Evolutionary conservation across 2,113 vertebrate species (phyloP).

Genomic region (Syngnathus floridae): DNA sequence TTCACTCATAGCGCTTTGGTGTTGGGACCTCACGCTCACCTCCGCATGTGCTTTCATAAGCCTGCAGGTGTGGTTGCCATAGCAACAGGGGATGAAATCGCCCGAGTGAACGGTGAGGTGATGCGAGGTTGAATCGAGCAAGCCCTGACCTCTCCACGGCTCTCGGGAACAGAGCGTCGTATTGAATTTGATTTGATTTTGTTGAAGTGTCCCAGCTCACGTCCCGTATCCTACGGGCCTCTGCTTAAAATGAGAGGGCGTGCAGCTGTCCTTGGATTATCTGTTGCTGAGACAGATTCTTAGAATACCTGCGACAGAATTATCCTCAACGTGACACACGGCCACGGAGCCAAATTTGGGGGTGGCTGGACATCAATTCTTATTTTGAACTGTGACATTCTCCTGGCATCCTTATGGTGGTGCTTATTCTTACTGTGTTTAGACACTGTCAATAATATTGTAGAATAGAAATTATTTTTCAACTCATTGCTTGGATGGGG

Average conservation of each 20-base stretch:
- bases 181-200: slow-evolving; percentile 19
- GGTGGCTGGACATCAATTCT: slow-evolving; percentile 29
- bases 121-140: slow-evolving; percentile 14
- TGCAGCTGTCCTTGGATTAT: slow-evolving; percentile 69
- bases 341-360: slow-evolving; percentile 41
- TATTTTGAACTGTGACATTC: slow-evolving; percentile 51
- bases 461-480: too few relatives aligned
- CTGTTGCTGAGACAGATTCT: slow-evolving; percentile 65
- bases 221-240: slow-evolving; percentile 38
- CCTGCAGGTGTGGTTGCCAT: slow-evolving; percentile 42
- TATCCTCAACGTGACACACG: slow-evolving; percentile 44
- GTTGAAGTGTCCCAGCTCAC: slow-evolving; percentile 6
- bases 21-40: slow-evolving; percentile 20
- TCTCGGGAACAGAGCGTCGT: slow-evolving; percentile 11
- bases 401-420: slow-evolving; percentile 5
- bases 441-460: too few relatives aligned
- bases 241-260: slow-evolving; percentile 66
- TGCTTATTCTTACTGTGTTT: neutral
- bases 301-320: slow-evolving; percentile 67
- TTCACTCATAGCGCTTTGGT: neutral
- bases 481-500: too few relatives aligned
- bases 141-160: slow-evolving; percentile 31
- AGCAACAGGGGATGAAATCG: slow-evolving; percentile 35
- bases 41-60: neutral
- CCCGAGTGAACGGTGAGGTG: slow-evolving; percentile 30